Evolutionary conservation across 2,888 invertebrate genomes (phyloP).

Genomic region (Lingula anatina): DNA sequence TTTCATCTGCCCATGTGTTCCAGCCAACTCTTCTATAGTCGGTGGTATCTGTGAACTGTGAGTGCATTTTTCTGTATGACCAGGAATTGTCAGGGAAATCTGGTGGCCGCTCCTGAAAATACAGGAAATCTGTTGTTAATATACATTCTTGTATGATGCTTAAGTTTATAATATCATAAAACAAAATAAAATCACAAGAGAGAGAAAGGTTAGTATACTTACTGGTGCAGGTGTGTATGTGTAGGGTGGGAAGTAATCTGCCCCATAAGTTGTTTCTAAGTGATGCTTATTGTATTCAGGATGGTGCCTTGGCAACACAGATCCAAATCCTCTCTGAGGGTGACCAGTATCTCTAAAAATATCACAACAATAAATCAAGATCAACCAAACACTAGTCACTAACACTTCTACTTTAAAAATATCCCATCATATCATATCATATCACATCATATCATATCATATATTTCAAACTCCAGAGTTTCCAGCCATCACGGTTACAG

Average conservation of each 20-base stretch:
- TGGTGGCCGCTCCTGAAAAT: neutral
- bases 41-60: slow-evolving; percentile 48
- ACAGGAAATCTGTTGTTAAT: too few relatives aligned
- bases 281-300: slow-evolving; percentile 41
- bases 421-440: too few relatives aligned
- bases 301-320: slow-evolving; percentile 43
- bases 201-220: too few relatives aligned
- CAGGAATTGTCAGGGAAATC: slow-evolving; percentile 20
- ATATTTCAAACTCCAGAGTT: too few relatives aligned
- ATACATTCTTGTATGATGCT: too few relatives aligned
- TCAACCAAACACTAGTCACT: too few relatives aligned
- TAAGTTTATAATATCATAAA: too few relatives aligned
- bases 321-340: slow-evolving; percentile 33
- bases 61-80: slow-evolving; percentile 43
- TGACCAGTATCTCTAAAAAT: slow-evolving; percentile 20
- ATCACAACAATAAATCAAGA: too few relatives aligned
- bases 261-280: slow-evolving; percentile 40
- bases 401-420: too few relatives aligned
- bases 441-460: too few relatives aligned
- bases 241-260: slow-evolving; percentile 42
- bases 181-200: too few relatives aligned
- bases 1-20: slow-evolving; percentile 51
- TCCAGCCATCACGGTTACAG: too few relatives aligned
- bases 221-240: slow-evolving; percentile 33
- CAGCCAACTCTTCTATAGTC: slow-evolving; percentile 42